Conservation (phyloP, 2,797 vertebrate genomes). For the Phoebastria nigripes region DNA sequence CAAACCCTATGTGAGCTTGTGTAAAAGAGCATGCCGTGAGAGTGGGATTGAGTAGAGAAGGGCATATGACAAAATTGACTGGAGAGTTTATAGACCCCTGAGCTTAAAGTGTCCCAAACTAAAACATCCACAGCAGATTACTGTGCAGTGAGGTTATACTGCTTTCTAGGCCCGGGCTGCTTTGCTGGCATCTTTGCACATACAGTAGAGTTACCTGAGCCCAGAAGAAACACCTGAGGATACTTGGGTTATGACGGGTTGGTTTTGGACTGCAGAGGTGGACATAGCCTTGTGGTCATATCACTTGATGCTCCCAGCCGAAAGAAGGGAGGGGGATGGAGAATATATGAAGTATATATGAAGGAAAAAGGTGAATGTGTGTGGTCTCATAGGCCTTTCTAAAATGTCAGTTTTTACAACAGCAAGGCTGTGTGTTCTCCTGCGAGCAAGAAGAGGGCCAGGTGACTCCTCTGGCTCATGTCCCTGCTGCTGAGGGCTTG, state of each 20-base stretch:
- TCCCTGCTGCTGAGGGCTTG: rapidly evolving
- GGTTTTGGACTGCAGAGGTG: neutral
- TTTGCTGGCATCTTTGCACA: neutral
- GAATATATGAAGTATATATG: neutral
- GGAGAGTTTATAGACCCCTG: neutral
- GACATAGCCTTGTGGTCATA: rapidly evolving
- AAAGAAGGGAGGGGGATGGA: neutral
- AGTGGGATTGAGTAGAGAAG: neutral
- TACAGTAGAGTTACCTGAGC: neutral
- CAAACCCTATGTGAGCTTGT: rapidly evolving
- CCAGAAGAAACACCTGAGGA: neutral
- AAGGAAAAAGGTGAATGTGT: neutral
- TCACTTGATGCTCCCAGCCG: neutral
- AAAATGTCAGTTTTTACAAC: neutral
- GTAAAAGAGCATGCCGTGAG: neutral
- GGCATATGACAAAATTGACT: neutral
- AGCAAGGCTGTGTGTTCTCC: neutral
- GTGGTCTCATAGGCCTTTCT: neutral
- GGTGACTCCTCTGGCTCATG: neutral
- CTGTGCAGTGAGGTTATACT: neutral
- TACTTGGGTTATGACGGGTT: rapidly evolving
- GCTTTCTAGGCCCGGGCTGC: neutral
- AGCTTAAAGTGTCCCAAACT: neutral
- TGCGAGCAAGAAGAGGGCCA: rapidly evolving
- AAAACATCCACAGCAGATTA: rapidly evolving